Base-by-base conservation (phyloP, 2,797 vertebrate species). In the Neostethus bicornis region DNA sequence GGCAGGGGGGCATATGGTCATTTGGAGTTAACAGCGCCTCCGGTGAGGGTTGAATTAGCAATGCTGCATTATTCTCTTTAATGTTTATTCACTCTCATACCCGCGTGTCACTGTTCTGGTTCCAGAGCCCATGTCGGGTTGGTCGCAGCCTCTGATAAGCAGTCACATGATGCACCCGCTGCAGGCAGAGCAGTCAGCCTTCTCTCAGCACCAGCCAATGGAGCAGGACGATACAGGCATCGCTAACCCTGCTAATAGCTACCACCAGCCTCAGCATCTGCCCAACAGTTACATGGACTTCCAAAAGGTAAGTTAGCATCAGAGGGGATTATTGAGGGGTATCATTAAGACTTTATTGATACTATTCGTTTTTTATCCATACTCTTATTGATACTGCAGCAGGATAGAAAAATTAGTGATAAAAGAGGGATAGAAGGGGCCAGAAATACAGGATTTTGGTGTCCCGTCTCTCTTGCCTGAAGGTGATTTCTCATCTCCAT, bases 161-260 rank as follows among this genome's bases (percentile, higher is more conserved):
- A 96, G 93, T 75, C 96, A 97, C 73, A 93, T 95, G 57, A 94
- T 98, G 87, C 96, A 92, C 89, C 96, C 96, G 78, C 86, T 97
- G 65, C 94, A 91, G 69, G 77, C 95, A 0, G 97, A 99, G 70
- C 95, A 95, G 3, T 94, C 94, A 1, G 93, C 95, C 2, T 99
- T 97, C 89, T 97, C 96, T 66, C 97, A 99, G 85, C 96, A 99
- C 91, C 96, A 99, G 81, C 94, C 95, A 21, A 95, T 99, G 96
- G 97, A 98, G 84, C 95, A 96, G 89, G 97, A 99, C 59, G 96
- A 98, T 90, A 97, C 96, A 10, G 96, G 97, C 89, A 97, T 98
- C 42, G 93, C 97, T 79, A 96, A 96, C 82, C 97, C 97, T 39
- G 95, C 96, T 2, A 98, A 97, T 86, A 95, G 94, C 88, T 99